Evolutionary conservation across 1,140 invertebrate genomes (phyloP).

Genomic region (Drosophila jambulina): DNA sequence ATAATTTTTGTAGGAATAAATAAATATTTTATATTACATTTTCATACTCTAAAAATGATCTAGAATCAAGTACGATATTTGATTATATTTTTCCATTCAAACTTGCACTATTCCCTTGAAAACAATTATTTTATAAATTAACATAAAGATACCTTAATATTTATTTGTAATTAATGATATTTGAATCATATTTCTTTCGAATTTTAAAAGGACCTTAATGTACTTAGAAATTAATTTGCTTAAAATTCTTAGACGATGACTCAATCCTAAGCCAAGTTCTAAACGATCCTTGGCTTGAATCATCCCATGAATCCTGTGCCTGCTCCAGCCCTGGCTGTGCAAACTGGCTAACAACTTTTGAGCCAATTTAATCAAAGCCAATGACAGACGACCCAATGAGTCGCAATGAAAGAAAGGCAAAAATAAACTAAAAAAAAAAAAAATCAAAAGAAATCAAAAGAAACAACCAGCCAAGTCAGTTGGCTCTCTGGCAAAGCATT

Average conservation of each 20-base stretch:
- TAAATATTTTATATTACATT: too few species aligned
- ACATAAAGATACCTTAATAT: too few species aligned
- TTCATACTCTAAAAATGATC: not conserved
- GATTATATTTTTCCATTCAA: not conserved
- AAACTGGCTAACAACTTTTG: constrained; percentile 62
- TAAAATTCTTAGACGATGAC: not conserved
- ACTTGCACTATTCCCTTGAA: not conserved
- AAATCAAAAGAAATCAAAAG: not conserved
- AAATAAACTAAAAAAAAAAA: not conserved
- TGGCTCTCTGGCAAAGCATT: constrained; percentile 37
- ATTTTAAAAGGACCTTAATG: not conserved
- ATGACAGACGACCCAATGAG: constrained; percentile 72
- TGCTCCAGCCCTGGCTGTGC: constrained; percentile 38
- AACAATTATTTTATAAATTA: not conserved
- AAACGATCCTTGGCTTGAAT: not conserved
- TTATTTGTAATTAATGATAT: too few species aligned
- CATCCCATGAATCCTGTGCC: not conserved
- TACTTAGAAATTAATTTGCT: not conserved
- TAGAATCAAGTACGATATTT: fast-evolving
- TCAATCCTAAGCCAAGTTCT: not conserved
- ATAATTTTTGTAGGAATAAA: not conserved
- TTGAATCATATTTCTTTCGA: too few species aligned
- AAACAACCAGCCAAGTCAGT: constrained; percentile 52
- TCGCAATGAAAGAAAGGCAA: constrained; percentile 61
- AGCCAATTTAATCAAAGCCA: constrained; percentile 81